A percentile compares a stretch with the other conserved stretches of the same genome.
These are phyloP conservation scores for Scaptomyza graminum DNA, from an alignment of 1,140 invertebrate species.

Conservation along the genomic window DNA sequence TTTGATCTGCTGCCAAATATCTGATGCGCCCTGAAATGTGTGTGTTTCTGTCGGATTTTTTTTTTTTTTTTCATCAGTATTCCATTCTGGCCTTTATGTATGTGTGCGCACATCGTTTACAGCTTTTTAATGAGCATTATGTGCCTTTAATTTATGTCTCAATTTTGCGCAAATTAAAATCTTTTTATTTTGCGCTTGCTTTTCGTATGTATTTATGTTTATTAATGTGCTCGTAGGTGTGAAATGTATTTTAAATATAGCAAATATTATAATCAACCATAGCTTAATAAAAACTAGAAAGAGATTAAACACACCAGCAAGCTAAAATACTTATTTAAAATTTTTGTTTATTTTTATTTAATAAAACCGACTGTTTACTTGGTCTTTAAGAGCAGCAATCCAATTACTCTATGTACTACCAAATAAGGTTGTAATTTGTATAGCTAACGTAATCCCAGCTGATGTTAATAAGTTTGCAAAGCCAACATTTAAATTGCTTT, in stretches of 20 bases:
- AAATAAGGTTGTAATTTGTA: neutral
- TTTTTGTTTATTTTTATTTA: too few species aligned
- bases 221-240: neutral
- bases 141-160: slow-evolving; percentile 80
- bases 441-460: neutral
- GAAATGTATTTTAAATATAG: too few species aligned
- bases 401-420: neutral
- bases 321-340: too few species aligned
- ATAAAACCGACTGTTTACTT: too few species aligned
- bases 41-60: slow-evolving; percentile 5
- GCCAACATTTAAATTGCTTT: slow-evolving; percentile 33
- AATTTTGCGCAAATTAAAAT: slow-evolving; percentile 80
- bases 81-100: slow-evolving; percentile 19
- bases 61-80: slow-evolving; percentile 27
- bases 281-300: too few species aligned
- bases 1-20: slow-evolving; percentile 78
- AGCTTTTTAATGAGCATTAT: slow-evolving; percentile 81
- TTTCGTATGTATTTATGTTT: slow-evolving; percentile 1
- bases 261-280: too few species aligned
- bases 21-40: neutral
- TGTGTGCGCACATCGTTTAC: slow-evolving; percentile 57
- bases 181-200: slow-evolving; percentile 52
- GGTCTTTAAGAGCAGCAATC: neutral
- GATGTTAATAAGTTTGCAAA: slow-evolving; percentile 31
- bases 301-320: too few species aligned